Evolutionary conservation across 2,888 invertebrate species (phyloP).

Genomic region (Eristalis tenax): DNA sequence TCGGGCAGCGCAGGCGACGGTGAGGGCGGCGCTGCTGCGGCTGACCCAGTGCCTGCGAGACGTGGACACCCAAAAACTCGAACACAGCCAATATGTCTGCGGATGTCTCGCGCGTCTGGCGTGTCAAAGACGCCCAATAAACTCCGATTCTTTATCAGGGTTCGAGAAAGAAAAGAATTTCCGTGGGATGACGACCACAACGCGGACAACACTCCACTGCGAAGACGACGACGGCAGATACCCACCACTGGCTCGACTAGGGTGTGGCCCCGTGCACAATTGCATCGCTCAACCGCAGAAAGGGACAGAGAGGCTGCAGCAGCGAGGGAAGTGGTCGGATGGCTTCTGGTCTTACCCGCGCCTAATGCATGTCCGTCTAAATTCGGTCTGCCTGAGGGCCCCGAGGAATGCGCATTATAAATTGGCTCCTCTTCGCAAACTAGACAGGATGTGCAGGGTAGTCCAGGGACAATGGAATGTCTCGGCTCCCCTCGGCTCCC

Average conservation of each 20-base stretch:
- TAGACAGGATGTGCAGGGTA: conserved; percentile 48
- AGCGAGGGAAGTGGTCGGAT: conserved; percentile 53
- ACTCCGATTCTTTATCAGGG: conserved; percentile 65
- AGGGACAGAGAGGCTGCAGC: not conserved
- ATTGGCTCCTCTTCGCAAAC: conserved; percentile 55
- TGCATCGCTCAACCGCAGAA: conserved; percentile 33
- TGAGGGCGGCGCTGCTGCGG: not conserved
- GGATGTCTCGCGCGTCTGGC: conserved; percentile 36
- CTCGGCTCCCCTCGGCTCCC: conserved; percentile 3
- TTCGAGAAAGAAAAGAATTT: conserved; percentile 42
- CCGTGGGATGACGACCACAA: conserved; percentile 50
- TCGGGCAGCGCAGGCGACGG: not conserved
- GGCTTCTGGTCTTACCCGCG: conserved; percentile 68
- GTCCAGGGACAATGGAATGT: conserved; percentile 60
- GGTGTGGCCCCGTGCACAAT: conserved; percentile 55
- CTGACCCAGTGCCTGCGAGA: conserved; percentile 67
- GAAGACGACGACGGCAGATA: conserved; percentile 2
- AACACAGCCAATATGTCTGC: conserved; percentile 62
- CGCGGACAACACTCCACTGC: too few species aligned
- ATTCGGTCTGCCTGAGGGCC: conserved; percentile 45
- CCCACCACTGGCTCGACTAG: conserved; percentile 7
- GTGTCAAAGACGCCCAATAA: conserved; percentile 68
- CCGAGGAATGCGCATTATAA: conserved; percentile 49
- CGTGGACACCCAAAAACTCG: conserved; percentile 64
- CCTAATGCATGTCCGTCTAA: conserved; percentile 60